phyloP scores from a whole-genome alignment of 2,113 vertebrate genomes.

The Megalops atlanticus region DNA sequence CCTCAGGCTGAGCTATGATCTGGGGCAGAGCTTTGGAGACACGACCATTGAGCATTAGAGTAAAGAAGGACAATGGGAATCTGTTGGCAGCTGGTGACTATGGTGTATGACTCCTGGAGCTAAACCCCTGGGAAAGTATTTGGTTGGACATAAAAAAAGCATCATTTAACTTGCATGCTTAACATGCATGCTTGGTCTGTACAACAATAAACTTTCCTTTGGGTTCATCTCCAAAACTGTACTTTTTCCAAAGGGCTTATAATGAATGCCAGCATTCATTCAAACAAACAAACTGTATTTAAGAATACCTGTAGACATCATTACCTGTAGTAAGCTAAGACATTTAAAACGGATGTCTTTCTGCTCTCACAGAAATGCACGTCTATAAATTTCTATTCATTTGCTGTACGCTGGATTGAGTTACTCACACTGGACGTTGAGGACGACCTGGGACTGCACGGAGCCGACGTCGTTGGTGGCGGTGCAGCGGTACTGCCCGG shows the following conservation, averaged over 20 bases:
- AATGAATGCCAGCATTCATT: not conserved
- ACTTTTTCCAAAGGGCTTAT: too few species aligned
- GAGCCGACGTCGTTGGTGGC: conserved; percentile 87
- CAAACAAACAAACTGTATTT: not conserved
- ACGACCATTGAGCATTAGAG: not conserved
- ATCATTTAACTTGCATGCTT: not conserved
- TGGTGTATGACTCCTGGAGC: not conserved
- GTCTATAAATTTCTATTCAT: too few species aligned
- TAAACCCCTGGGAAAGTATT: not conserved
- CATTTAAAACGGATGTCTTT: too few species aligned
- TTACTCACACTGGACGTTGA: conserved; percentile 89
- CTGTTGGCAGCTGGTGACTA: not conserved
- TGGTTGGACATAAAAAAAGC: not conserved
- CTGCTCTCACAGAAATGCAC: not conserved
- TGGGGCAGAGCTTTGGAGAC: conserved; percentile 80
- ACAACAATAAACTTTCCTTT: not conserved
- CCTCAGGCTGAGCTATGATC: conserved; percentile 81
- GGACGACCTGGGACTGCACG: conserved; percentile 89
- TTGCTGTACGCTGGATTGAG: too few species aligned
- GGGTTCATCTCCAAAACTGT: not conserved
- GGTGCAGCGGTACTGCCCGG: conserved; percentile 91
- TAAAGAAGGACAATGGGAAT: too few species aligned
- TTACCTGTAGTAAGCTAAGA: too few species aligned
- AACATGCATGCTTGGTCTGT: not conserved
- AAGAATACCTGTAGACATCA: too few species aligned